Conservation (phyloP, 2,888 invertebrate genomes). For the Actias luna region DNA sequence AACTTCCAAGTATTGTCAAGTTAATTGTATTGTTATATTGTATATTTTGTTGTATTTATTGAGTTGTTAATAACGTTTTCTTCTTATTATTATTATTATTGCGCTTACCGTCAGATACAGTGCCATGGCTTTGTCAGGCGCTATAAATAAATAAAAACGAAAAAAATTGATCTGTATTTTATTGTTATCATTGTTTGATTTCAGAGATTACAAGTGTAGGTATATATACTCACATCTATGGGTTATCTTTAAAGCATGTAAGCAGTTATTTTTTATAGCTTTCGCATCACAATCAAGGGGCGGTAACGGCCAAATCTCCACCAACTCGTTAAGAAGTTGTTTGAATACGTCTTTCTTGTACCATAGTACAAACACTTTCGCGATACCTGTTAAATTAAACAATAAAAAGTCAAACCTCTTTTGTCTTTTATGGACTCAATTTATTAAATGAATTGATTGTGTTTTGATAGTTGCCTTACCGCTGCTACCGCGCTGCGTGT, state of each 20-base stretch:
- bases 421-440: no score
- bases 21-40: no score
- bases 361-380: constrained; percentile 68
- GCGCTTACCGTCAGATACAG: no score
- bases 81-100: no score
- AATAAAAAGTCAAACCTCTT: constrained; percentile 1
- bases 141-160: neutral
- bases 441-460: no score
- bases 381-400: constrained; percentile 43
- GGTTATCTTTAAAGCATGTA: constrained; percentile 55
- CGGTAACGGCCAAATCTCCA: constrained; percentile 68
- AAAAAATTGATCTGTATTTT: neutral
- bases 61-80: no score
- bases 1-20: no score
- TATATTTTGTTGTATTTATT: no score
- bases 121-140: no score
- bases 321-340: constrained; percentile 58
- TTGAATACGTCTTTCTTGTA: constrained; percentile 65
- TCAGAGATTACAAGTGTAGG: neutral
- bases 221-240: constrained; percentile 54
- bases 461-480: no score
- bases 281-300: constrained; percentile 55
- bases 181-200: neutral
- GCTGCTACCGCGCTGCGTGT: no score
- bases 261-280: constrained; percentile 56